These are phyloP conservation scores for Pampusana beccarii DNA, from an alignment of 2,113 vertebrate species.

Conservation along the genomic window DNA sequence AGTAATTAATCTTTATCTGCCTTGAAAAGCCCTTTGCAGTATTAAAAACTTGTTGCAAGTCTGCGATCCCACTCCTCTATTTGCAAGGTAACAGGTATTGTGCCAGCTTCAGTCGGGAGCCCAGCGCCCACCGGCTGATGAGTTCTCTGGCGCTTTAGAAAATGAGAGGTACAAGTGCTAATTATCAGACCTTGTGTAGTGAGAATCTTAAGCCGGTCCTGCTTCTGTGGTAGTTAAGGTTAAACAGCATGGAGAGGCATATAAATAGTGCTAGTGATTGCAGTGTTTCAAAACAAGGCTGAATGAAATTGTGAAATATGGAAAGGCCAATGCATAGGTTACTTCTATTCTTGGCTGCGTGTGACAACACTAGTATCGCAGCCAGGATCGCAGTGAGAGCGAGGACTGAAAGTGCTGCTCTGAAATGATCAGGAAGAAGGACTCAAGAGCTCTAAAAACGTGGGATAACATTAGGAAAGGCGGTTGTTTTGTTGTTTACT, in stretches of 20 bases:
- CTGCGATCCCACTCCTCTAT: neutral
- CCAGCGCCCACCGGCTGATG: fast-evolving
- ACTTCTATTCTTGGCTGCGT: neutral
- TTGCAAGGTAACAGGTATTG: neutral
- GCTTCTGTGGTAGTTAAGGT: neutral
- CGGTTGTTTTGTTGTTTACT: neutral
- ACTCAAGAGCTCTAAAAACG: neutral
- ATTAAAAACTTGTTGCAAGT: neutral
- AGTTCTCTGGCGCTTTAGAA: neutral
- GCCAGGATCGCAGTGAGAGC: neutral
- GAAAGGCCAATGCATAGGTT: neutral
- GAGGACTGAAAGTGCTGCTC: neutral
- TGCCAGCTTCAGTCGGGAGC: fast-evolving
- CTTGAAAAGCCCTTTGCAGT: neutral
- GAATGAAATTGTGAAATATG: neutral
- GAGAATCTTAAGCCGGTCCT: neutral
- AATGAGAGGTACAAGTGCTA: neutral
- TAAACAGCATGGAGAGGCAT: neutral
- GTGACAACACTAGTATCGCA: neutral
- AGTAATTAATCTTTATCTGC: neutral
- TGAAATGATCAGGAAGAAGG: neutral
- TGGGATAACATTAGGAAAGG: neutral
- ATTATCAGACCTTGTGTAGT: neutral
- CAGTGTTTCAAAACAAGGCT: neutral
- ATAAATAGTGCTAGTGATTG: neutral